Evolutionary conservation across 2,797 vertebrate genomes (phyloP).

Genomic region (Xenops minutus): DNA sequence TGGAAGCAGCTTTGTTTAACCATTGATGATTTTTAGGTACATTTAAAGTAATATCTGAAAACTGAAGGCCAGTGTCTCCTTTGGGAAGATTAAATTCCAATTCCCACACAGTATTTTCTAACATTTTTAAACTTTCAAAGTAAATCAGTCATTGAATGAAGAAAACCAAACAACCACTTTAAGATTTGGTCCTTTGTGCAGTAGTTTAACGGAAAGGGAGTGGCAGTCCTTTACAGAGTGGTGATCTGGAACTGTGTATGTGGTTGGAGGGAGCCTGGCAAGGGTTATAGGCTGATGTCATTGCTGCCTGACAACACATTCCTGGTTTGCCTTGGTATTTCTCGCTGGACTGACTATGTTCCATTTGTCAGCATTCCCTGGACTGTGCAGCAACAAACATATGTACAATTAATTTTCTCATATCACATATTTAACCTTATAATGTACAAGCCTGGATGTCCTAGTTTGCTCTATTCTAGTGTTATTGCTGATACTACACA

Average conservation of each 20-base stretch:
- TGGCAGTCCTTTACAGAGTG: background rate
- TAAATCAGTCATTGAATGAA: background rate
- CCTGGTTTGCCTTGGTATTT: constrained; percentile 20
- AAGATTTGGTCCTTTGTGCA: background rate
- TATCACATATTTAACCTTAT: background rate
- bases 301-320: constrained; percentile 19
- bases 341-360: background rate
- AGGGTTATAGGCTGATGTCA: constrained; percentile 10
- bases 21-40: background rate
- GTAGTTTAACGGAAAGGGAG: background rate
- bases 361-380: constrained; percentile 22
- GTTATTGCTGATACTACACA: background rate
- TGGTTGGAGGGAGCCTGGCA: background rate
- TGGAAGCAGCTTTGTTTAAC: constrained; percentile 19
- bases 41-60: constrained; percentile 26
- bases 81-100: constrained; percentile 16
- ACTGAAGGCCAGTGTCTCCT: background rate
- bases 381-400: background rate
- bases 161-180: background rate
- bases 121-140: constrained; percentile 3
- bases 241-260: background rate
- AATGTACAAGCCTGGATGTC: background rate
- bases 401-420: background rate
- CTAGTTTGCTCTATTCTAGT: background rate
- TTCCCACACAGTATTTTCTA: background rate